Percentiles rank a stretch among this genome's conserved stretches.
These are phyloP conservation scores for Steinernema hermaphroditum DNA, from an alignment of 2,888 invertebrate genomes.

Conservation along the genomic window DNA sequence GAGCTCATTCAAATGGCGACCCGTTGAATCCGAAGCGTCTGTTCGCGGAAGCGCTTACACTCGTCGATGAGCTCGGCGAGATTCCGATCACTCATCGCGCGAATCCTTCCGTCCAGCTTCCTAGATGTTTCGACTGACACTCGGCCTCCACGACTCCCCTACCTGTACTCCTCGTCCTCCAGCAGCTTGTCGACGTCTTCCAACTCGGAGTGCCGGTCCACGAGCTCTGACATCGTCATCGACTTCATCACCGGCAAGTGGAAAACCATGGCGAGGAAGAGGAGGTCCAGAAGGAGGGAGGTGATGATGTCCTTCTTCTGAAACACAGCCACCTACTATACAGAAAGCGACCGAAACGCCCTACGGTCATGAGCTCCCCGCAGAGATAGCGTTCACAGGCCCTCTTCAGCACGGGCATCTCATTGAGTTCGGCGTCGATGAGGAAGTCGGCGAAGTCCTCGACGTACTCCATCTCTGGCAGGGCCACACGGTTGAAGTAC, in stretches of 20 bases:
- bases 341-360: not conserved
- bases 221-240: conserved; percentile 62
- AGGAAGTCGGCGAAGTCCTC: conserved; percentile 57
- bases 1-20: conserved; percentile 24
- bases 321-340: not conserved
- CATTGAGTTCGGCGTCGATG: conserved; percentile 65
- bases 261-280: conserved; percentile 65
- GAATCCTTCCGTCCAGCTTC: conserved; percentile 62
- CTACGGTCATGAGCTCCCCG: conserved; percentile 62
- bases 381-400: conserved; percentile 65
- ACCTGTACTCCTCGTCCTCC: conserved; percentile 61
- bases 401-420: conserved; percentile 63
- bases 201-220: conserved; percentile 53
- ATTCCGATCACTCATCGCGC: conserved; percentile 58
- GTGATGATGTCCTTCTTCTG: conserved; percentile 63
- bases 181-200: conserved; percentile 52
- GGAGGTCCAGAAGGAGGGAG: conserved; percentile 59
- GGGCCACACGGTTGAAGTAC: conserved; percentile 63
- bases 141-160: conserved; percentile 33
- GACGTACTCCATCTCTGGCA: conserved; percentile 65
- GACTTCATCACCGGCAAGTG: conserved; percentile 65
- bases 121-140: too few relatives aligned
- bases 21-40: conserved; percentile 49
- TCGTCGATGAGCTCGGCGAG: conserved; percentile 63
- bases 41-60: conserved; percentile 58